Conservation (phyloP, 2,797 vertebrate genomes). For the Phrynocephalus vlangalii region DNA sequence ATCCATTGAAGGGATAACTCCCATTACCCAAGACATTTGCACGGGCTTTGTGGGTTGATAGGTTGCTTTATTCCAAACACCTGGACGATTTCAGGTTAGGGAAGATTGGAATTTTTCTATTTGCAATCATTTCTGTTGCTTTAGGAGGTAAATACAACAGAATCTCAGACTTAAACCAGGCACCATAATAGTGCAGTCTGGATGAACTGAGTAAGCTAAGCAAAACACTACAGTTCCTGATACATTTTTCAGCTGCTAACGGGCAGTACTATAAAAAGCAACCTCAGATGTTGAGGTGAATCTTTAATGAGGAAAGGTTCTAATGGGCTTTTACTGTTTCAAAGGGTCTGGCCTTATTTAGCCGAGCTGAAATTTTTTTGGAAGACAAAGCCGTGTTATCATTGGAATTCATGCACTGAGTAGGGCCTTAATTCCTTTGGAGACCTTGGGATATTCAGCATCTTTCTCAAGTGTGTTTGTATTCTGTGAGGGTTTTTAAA, state of each 20-base stretch:
- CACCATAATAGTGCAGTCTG: background rate
- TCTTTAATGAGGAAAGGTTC: constrained; percentile 35
- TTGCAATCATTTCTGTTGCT: background rate
- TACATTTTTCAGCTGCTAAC: constrained; percentile 16
- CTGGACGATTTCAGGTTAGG: background rate
- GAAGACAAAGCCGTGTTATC: background rate
- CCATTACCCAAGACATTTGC: background rate
- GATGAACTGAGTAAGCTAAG: background rate
- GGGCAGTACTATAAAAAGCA: constrained; percentile 25
- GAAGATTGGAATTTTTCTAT: background rate
- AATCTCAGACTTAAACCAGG: background rate
- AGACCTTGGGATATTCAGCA: background rate
- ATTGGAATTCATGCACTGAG: background rate
- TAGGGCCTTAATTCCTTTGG: background rate
- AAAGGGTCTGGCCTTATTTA: background rate
- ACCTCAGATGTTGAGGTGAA: constrained; percentile 5
- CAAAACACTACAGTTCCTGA: background rate
- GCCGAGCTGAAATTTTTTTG: background rate
- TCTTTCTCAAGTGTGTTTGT: background rate
- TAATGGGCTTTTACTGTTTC: background rate
- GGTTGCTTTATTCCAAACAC: background rate
- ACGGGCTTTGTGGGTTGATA: background rate
- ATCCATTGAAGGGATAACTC: background rate
- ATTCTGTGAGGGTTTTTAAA: background rate
- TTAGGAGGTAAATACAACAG: no score